Evolutionary conservation across 2,888 invertebrate species (phyloP).

Genomic region (Anthophora plumipes): DNA sequence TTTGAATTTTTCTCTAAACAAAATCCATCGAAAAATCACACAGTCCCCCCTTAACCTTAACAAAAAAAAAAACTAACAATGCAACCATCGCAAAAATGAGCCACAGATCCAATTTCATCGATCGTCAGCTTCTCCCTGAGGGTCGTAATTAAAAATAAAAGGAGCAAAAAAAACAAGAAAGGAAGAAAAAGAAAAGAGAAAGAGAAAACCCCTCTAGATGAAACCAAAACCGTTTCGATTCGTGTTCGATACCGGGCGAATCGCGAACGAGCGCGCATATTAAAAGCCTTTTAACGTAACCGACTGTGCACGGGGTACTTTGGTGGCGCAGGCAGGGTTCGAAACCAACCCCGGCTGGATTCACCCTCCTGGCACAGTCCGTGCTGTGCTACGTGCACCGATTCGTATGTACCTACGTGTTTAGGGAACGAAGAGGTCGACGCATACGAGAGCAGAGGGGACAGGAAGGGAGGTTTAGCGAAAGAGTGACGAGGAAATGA

Average conservation of each 20-base stretch:
- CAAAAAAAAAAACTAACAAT: background rate
- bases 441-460: slow-evolving; percentile 42
- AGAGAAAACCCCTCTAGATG: background rate
- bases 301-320: slow-evolving; percentile 67
- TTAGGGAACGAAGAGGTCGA: slow-evolving; percentile 37
- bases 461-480: slow-evolving; percentile 2
- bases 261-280: slow-evolving; percentile 59
- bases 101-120: slow-evolving; percentile 5
- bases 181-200: background rate
- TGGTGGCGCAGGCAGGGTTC: slow-evolving; percentile 45
- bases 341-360: slow-evolving; percentile 63
- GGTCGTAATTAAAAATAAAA: slow-evolving; percentile 9
- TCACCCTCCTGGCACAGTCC: slow-evolving; percentile 67
- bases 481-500: slow-evolving; percentile 41
- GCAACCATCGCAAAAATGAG: background rate
- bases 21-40: no score
- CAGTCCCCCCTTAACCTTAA: no score
- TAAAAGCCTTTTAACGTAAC: slow-evolving; percentile 72
- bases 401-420: slow-evolving; percentile 57
- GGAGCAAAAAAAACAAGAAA: no score
- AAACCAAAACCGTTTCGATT: slow-evolving; percentile 13
- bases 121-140: background rate
- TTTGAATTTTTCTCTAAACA: no score
- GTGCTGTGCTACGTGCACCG: slow-evolving; percentile 53
- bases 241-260: slow-evolving; percentile 19